Conservation (phyloP, 2,797 vertebrate species). For the Pangasius krempfi region DNA sequence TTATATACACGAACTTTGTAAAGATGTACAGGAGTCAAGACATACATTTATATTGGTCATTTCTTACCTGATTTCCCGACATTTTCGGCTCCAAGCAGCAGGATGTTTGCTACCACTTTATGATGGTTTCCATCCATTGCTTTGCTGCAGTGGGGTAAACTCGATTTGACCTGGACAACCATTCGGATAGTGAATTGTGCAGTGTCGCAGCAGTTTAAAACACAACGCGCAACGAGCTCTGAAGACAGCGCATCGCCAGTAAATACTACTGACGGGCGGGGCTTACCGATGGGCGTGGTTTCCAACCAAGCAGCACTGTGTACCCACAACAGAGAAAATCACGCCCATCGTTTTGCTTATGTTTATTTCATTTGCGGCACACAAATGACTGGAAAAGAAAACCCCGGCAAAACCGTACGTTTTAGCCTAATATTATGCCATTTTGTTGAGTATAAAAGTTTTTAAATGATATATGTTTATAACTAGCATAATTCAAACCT, state of each 20-base stretch:
- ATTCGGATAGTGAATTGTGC: slow-evolving; percentile 50
- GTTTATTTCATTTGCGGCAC: not conserved
- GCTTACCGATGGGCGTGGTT: not conserved
- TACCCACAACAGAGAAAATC: not conserved
- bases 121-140: slow-evolving; percentile 63
- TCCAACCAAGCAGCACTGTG: not conserved
- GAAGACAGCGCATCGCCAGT: not conserved
- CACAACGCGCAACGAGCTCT: not conserved
- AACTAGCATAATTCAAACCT: not conserved
- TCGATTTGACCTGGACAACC: slow-evolving; percentile 65
- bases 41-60: not conserved
- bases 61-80: slow-evolving; percentile 74
- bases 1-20: not conserved
- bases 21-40: not conserved
- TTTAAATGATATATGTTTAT: not conserved
- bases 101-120: slow-evolving; percentile 70
- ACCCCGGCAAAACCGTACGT: no score
- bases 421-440: no score
- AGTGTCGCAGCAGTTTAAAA: not conserved
- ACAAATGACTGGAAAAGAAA: not conserved
- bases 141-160: slow-evolving; percentile 53
- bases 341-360: not conserved
- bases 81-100: slow-evolving; percentile 71
- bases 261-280: slow-evolving; percentile 1
- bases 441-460: not conserved